phyloP scores from a whole-genome alignment of 2,888 invertebrate species.

The Globia sparganii region DNA sequence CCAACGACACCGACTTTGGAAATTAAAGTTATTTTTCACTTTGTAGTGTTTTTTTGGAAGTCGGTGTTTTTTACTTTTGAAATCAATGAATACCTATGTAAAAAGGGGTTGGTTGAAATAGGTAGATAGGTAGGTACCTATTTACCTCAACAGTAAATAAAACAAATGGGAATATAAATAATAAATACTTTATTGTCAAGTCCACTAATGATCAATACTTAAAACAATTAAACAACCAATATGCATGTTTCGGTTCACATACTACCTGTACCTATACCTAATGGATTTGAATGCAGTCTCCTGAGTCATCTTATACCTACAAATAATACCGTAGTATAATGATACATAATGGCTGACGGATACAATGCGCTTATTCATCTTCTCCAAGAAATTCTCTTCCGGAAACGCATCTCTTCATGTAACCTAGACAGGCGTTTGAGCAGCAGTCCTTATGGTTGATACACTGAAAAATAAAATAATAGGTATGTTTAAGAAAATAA shows the following conservation, averaged over 20 bases:
- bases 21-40: too few relatives aligned
- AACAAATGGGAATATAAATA: neutral
- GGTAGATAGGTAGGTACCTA: neutral
- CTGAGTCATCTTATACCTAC: neutral
- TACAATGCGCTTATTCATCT: neutral
- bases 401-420: slow-evolving; percentile 80
- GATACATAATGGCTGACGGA: neutral
- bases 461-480: slow-evolving; percentile 73
- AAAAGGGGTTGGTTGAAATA: neutral
- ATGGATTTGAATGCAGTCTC: neutral
- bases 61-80: neutral
- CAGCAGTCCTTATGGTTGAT: slow-evolving; percentile 80
- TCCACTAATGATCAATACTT: neutral
- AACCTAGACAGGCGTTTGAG: slow-evolving; percentile 78
- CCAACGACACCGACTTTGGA: too few relatives aligned
- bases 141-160: neutral
- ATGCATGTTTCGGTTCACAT: neutral
- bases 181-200: slow-evolving; percentile 23
- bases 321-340: neutral
- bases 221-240: neutral
- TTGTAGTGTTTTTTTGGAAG: too few relatives aligned
- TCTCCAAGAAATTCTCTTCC: slow-evolving; percentile 40
- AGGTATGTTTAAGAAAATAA: neutral
- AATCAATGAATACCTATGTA: neutral
- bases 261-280: neutral